A percentile compares a stretch with the other conserved stretches of the same genome.
phyloP scores from a whole-genome alignment of 2,888 invertebrate genomes.

The Noctua janthe region DNA sequence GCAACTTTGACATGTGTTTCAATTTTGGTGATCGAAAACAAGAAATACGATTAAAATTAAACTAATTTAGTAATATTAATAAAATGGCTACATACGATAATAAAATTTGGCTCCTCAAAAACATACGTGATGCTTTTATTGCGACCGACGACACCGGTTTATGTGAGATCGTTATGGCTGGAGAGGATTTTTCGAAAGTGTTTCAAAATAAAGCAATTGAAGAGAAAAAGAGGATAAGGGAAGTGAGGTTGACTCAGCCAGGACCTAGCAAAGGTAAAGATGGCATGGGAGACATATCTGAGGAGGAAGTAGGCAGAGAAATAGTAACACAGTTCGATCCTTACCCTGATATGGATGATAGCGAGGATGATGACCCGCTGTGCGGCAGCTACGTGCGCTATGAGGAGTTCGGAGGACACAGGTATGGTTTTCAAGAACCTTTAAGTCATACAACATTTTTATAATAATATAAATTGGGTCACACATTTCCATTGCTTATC shows the following conservation, averaged over 20 bases:
- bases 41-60: slow-evolving; percentile 51
- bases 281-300: slow-evolving; percentile 78
- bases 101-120: slow-evolving; percentile 97
- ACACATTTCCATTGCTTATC: slow-evolving; percentile 15
- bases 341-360: slow-evolving; percentile 95
- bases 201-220: slow-evolving; percentile 86
- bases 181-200: slow-evolving; percentile 93
- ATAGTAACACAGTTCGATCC: slow-evolving; percentile 91
- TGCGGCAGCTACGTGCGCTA: slow-evolving; percentile 93
- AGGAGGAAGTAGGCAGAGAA: slow-evolving; percentile 84
- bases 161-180: slow-evolving; percentile 97
- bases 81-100: slow-evolving; percentile 98
- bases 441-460: slow-evolving; percentile 4
- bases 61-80: slow-evolving; percentile 45
- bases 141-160: slow-evolving; percentile 98
- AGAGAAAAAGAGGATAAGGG: slow-evolving; percentile 81
- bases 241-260: slow-evolving; percentile 78
- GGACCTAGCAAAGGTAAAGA: slow-evolving; percentile 82
- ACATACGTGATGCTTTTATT: slow-evolving; percentile 98
- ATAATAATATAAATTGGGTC: slow-evolving; percentile 10
- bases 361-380: slow-evolving; percentile 94
- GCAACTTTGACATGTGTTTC: slow-evolving; percentile 71
- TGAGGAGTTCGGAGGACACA: slow-evolving; percentile 91
- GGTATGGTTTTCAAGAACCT: slow-evolving; percentile 68
- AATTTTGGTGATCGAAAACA: slow-evolving; percentile 63